These are phyloP conservation scores for Lasioglossum leucozonium DNA, from an alignment of 2,888 invertebrate genomes.

Conservation along the genomic window DNA sequence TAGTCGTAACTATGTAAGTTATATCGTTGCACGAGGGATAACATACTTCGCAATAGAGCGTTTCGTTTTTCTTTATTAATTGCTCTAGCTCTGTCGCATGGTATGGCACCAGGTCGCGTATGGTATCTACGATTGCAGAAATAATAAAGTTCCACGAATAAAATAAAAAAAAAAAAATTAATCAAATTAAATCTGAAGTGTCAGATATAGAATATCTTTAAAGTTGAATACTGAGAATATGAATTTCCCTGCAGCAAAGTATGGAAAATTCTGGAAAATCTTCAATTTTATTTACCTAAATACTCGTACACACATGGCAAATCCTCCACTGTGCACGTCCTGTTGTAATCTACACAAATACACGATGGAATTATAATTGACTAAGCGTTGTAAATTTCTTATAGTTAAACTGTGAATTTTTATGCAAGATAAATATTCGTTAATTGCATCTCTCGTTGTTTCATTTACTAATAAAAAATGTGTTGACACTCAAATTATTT, in stretches of 20 bases:
- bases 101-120: conserved; percentile 83
- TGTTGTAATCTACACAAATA: conserved; percentile 58
- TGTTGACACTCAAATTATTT: neutral
- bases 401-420: neutral
- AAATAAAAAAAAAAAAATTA: too few species aligned
- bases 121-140: conserved; percentile 80
- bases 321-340: conserved; percentile 69
- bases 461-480: neutral
- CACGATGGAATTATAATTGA: neutral
- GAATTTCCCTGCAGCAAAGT: too few species aligned
- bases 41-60: conserved; percentile 70
- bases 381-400: neutral
- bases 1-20: conserved; percentile 65
- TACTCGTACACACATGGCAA: conserved; percentile 63
- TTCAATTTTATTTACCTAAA: conserved; percentile 60
- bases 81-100: conserved; percentile 31
- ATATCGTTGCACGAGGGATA: conserved; percentile 77
- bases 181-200: too few species aligned
- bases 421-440: neutral
- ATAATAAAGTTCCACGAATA: neutral
- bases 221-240: too few species aligned
- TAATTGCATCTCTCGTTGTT: neutral
- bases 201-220: too few species aligned
- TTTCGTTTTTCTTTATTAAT: conserved; percentile 11
- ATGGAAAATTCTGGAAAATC: too few species aligned